Conservation (phyloP, 2,797 vertebrate genomes). For the Phrynocephalus vlangalii region DNA sequence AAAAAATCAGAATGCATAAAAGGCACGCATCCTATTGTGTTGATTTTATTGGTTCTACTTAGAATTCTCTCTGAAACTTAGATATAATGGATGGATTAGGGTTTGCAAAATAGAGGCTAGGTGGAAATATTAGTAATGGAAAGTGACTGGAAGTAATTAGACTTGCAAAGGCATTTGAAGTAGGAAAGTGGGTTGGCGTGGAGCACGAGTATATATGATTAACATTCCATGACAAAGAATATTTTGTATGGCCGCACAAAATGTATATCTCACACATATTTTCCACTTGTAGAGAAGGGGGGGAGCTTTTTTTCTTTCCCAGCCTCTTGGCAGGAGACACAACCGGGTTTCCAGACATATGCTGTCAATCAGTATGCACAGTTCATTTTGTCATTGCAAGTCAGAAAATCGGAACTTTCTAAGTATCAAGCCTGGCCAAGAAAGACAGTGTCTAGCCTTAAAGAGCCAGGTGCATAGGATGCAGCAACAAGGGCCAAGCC, state of each 20-base stretch:
- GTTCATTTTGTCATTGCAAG: conserved; percentile 21
- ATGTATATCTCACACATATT: conserved; percentile 45
- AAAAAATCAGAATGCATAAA: background rate
- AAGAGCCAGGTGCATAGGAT: background rate
- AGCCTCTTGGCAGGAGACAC: background rate
- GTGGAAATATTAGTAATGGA: conserved; percentile 39
- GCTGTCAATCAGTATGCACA: background rate
- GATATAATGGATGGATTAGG: conserved; percentile 6
- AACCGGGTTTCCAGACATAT: conserved; percentile 30
- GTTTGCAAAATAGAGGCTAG: conserved; percentile 17
- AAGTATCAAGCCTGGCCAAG: background rate
- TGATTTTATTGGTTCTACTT: conserved; percentile 3
- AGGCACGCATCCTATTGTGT: background rate
- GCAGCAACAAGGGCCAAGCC: background rate
- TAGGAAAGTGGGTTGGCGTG: conserved; percentile 31
- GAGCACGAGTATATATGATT: conserved; percentile 13
- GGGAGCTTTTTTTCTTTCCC: conserved; percentile 24
- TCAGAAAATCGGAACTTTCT: conserved; percentile 11
- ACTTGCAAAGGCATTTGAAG: conserved; percentile 14
- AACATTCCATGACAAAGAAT: conserved; percentile 39
- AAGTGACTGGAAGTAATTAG: conserved; percentile 14
- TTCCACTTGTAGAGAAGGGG: conserved; percentile 25
- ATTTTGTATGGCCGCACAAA: conserved; percentile 23
- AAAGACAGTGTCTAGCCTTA: background rate
- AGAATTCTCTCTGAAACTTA: conserved; percentile 6